Base-by-base conservation (phyloP, 37 sponge, comb jelly and placozoan genomes). In the Bolinopsis microptera region DNA sequence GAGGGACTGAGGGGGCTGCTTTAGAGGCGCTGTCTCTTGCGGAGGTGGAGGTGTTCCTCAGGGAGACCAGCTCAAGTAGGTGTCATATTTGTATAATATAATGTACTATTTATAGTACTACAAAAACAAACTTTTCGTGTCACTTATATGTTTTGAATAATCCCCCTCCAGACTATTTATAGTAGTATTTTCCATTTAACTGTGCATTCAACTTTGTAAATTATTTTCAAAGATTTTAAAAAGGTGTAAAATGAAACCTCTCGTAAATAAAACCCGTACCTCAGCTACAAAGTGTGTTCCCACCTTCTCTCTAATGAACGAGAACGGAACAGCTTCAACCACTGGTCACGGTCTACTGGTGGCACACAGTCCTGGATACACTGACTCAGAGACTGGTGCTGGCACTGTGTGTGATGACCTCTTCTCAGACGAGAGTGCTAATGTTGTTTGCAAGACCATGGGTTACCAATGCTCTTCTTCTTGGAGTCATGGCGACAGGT, bases 321-420 rank as follows among this genome's bases (percentile, higher is more conserved):
- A 70, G 74, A 26, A 70, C 30, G 74, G 74, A 70, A 22, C 16
- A 22, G 24, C 74, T 5, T 22, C 74, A 9, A 70, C 74, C 16
- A 70, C 28, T n/a, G 74, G 74, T 22, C 21, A 9, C 3, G 74
- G 74, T n/a, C 26, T 70, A 26, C 74, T 70, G 24, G 28, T 70
- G 26, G 74, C 30, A 9, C 61, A 72, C 31, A 72, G 26, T 72
- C 21, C 31, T 72, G n/a, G n/a, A n/a, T n/a, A n/a, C n/a, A n/a
- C n/a, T 48, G 61, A 48, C 61, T 48, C 13, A 5, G 5, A 48
- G 61, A 13, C 13, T 13, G 61, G 13, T 18, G 13, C 5, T 18
- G 75, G 75, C 3, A 72, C 75, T 8, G 75, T 72, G 5, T 72
- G 75, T 72, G 75, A 72, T 21, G 75, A 72, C 18, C 31, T 72